phyloP scores from a whole-genome alignment of 2,888 invertebrate genomes.

The Lathronympha strigana region DNA sequence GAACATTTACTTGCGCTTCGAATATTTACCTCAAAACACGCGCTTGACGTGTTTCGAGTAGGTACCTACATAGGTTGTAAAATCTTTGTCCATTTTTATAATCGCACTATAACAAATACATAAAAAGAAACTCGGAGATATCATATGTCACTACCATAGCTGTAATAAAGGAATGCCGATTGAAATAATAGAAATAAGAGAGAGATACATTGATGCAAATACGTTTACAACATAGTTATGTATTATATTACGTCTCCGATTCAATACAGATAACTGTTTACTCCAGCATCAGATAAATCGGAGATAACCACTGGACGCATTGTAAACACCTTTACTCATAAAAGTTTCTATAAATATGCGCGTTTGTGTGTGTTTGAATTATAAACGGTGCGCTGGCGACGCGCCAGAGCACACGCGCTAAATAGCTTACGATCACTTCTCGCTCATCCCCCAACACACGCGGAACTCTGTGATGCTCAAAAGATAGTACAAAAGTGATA shows the following conservation, averaged over 20 bases:
- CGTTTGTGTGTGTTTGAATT: conserved; percentile 74
- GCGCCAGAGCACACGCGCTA: conserved; percentile 74
- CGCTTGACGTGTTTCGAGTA: not conserved
- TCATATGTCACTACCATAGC: conserved; percentile 6
- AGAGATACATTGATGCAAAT: too few species aligned
- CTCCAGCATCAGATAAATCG: conserved; percentile 45
- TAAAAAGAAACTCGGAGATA: too few species aligned
- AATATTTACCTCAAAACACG: not conserved
- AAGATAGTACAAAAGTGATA: conserved; percentile 51
- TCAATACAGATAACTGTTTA: conserved; percentile 1
- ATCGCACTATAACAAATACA: too few species aligned
- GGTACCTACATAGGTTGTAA: too few species aligned
- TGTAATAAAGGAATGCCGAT: not conserved
- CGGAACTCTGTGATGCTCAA: conserved; percentile 68
- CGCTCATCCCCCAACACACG: conserved; percentile 66
- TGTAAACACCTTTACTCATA: conserved; percentile 76
- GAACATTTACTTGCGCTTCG: not conserved
- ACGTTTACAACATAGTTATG: too few species aligned
- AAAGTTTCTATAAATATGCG: conserved; percentile 77
- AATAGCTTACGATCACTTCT: conserved; percentile 73
- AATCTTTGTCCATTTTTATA: too few species aligned
- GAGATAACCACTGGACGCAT: conserved; percentile 62
- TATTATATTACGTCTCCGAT: too few species aligned
- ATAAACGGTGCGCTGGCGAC: conserved; percentile 75
- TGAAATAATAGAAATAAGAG: not conserved